Percentiles rank a stretch among this genome's conserved stretches.
Evolutionary conservation across 2,113 vertebrate genomes (phyloP).

Genomic region (Sporophila hypoxantha): DNA sequence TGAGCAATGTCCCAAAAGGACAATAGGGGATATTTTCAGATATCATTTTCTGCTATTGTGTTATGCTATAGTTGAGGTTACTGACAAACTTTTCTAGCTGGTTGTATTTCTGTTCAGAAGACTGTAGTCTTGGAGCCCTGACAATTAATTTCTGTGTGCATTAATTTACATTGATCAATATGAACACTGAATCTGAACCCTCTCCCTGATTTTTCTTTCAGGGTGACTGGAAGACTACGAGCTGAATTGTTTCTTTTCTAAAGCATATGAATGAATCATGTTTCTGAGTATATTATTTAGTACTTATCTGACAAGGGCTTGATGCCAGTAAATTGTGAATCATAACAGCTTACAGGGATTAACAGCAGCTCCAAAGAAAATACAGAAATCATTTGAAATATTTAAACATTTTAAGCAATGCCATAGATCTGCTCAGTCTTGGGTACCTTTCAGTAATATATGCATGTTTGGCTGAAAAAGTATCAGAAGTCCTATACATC

Average conservation of each 20-base stretch:
- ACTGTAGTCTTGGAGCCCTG: neutral
- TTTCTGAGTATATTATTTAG: conserved; percentile 43
- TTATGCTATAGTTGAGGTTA: neutral
- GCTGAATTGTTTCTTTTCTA: conserved; percentile 23
- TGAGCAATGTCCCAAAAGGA: neutral
- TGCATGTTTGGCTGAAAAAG: neutral
- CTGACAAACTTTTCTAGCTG: neutral
- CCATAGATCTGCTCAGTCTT: neutral
- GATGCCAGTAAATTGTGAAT: conserved; percentile 40
- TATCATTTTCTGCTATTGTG: neutral
- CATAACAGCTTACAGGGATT: conserved; percentile 32
- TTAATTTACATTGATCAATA: neutral
- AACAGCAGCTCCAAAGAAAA: conserved; percentile 41
- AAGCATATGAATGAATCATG: conserved; percentile 40
- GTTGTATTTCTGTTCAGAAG: neutral
- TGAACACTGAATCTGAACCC: neutral
- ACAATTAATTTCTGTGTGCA: neutral
- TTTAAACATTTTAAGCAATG: neutral
- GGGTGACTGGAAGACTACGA: neutral
- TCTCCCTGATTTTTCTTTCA: neutral
- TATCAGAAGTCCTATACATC: neutral
- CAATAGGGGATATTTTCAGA: neutral
- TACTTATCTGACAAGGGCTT: conserved; percentile 13
- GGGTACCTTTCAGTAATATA: neutral
- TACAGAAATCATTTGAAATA: conserved; percentile 32